These are phyloP conservation scores for Oscheius sp. DNA, from an alignment of 2,888 invertebrate genomes.

Conservation along the genomic window DNA sequence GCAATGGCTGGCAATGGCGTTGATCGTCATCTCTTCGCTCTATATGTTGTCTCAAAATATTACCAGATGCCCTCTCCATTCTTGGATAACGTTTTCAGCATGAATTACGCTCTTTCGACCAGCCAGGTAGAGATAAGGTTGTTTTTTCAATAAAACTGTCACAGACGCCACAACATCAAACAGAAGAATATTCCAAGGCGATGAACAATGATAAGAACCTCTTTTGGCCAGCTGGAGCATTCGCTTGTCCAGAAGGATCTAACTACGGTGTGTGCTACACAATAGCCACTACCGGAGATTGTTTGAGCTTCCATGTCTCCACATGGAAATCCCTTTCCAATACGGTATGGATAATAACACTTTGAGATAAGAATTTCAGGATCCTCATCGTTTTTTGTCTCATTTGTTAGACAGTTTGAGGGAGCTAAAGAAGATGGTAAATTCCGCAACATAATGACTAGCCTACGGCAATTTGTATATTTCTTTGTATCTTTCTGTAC, in stretches of 20 bases:
- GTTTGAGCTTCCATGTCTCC: slow-evolving; percentile 59
- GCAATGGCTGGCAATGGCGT: slow-evolving; percentile 87
- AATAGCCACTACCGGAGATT: slow-evolving; percentile 57
- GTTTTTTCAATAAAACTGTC: background rate
- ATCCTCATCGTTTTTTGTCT: slow-evolving; percentile 46
- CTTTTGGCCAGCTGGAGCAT: slow-evolving; percentile 66
- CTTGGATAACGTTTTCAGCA: slow-evolving; percentile 86
- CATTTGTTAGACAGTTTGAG: slow-evolving; percentile 44
- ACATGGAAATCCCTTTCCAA: slow-evolving; percentile 51
- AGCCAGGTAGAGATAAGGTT: slow-evolving; percentile 72
- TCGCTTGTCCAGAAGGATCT: slow-evolving; percentile 60
- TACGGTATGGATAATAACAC: slow-evolving; percentile 37
- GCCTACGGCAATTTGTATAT: too few relatives aligned
- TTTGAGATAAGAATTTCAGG: slow-evolving; percentile 32
- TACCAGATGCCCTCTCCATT: slow-evolving; percentile 79
- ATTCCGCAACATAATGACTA: slow-evolving; percentile 39
- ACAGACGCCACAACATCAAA: slow-evolving; percentile 64
- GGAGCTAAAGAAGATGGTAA: slow-evolving; percentile 51
- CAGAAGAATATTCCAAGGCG: slow-evolving; percentile 47
- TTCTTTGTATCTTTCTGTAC: too few relatives aligned
- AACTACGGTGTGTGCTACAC: slow-evolving; percentile 65
- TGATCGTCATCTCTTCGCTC: slow-evolving; percentile 94
- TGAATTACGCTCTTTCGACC: slow-evolving; percentile 95
- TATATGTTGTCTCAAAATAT: slow-evolving; percentile 96
- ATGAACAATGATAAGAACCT: slow-evolving; percentile 54